phyloP scores from a whole-genome alignment of 2,888 invertebrate genomes.

The Tanaodytes sp. region DNA sequence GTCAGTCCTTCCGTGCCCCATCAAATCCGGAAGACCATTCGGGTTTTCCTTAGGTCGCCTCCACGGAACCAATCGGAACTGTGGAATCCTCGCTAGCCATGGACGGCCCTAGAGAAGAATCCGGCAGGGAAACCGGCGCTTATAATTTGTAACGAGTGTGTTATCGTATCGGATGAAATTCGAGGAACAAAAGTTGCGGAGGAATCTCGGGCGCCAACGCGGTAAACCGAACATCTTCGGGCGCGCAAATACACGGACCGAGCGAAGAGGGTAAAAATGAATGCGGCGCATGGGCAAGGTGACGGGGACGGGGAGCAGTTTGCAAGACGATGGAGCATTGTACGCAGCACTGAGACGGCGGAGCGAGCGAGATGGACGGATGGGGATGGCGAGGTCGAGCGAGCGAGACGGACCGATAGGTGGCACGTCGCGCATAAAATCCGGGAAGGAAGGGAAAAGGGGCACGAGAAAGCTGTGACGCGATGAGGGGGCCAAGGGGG shows the following conservation, averaged over 20 bases:
- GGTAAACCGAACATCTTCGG: constrained; percentile 41
- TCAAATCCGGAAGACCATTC: too few species aligned
- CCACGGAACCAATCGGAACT: too few species aligned
- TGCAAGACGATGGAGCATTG: constrained; percentile 55
- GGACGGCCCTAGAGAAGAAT: too few species aligned
- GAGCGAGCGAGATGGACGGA: constrained; percentile 38
- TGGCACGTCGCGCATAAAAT: constrained; percentile 46
- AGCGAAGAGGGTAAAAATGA: constrained; percentile 28
- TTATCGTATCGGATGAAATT: constrained; percentile 42
- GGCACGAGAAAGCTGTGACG: constrained; percentile 37
- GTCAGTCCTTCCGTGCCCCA: too few species aligned
- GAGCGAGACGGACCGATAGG: constrained; percentile 40
- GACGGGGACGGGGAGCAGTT: constrained; percentile 11
- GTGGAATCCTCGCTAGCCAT: too few species aligned
- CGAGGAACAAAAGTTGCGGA: constrained; percentile 54
- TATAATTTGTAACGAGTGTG: constrained; percentile 48
- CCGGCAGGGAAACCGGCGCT: not conserved
- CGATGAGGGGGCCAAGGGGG: not conserved
- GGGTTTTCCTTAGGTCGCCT: too few species aligned
- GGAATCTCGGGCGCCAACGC: constrained; percentile 44
- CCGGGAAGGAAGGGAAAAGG: constrained; percentile 29
- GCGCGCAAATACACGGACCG: constrained; percentile 22
- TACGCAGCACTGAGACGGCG: constrained; percentile 19
- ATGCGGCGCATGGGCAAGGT: constrained; percentile 21
- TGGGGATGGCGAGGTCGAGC: constrained; percentile 25